These are phyloP conservation scores for Megaleporinus macrocephalus DNA, from an alignment of 2,113 vertebrate genomes.

Conservation along the genomic window DNA sequence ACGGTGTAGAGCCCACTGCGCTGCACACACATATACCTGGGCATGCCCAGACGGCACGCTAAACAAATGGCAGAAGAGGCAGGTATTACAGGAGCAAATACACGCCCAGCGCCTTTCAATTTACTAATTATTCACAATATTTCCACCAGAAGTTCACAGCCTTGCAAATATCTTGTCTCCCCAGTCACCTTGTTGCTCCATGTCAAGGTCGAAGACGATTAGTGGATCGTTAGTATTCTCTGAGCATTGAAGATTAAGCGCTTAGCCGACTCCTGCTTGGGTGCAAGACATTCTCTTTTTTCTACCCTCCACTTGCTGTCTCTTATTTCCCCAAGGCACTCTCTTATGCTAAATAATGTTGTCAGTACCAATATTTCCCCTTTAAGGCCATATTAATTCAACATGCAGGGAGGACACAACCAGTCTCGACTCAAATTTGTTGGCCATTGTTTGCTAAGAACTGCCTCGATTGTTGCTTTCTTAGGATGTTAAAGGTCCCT, in stretches of 20 bases:
- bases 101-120: constrained; percentile 60
- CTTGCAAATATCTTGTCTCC: constrained; percentile 59
- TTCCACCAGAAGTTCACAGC: constrained; percentile 61
- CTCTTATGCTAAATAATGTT: constrained; percentile 4
- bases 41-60: constrained; percentile 16
- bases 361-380: constrained; percentile 1
- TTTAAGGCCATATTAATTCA: neutral
- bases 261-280: constrained; percentile 68
- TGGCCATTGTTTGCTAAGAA: constrained; percentile 47
- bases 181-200: constrained; percentile 56
- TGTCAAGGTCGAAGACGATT: constrained; percentile 76
- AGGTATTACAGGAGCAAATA: constrained; percentile 11
- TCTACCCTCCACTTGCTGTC: constrained; percentile 11
- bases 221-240: constrained; percentile 76
- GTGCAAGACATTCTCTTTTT: constrained; percentile 34
- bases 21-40: constrained; percentile 19
- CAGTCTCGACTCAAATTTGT: constrained; percentile 56
- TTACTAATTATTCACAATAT: constrained; percentile 73
- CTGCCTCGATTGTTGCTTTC: constrained; percentile 56
- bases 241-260: constrained; percentile 72
- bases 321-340: neutral
- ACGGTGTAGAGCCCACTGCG: neutral
- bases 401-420: constrained; percentile 35
- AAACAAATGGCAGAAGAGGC: constrained; percentile 39
- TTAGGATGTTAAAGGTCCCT: constrained; percentile 68